Conservation (phyloP, 2,888 invertebrate genomes). For the Hypomecis atomaria region DNA sequence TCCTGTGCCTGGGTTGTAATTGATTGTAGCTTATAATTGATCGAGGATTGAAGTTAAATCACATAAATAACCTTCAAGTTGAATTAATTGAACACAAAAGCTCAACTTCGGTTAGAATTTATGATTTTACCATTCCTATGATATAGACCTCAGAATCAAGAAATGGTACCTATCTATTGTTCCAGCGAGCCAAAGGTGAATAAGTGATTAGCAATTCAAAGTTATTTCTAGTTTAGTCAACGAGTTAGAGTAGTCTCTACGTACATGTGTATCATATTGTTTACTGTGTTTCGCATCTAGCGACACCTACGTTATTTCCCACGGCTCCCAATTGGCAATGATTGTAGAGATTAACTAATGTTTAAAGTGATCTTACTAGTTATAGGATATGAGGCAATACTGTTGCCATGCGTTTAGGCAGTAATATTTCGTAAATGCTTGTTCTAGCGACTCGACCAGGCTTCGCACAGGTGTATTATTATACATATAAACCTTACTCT, state of each 20-base stretch:
- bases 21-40: too few species aligned
- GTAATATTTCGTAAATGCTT: too few species aligned
- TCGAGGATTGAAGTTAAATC: too few species aligned
- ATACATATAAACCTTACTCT: too few species aligned
- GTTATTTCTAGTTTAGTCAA: slow-evolving; percentile 34
- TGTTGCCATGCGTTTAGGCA: too few species aligned
- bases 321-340: slow-evolving; percentile 6
- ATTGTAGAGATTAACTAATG: background rate
- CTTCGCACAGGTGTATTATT: too few species aligned
- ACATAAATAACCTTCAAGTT: too few species aligned
- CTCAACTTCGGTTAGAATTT: background rate
- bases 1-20: too few species aligned
- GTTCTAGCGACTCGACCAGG: too few species aligned
- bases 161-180: slow-evolving; percentile 52
- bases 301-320: slow-evolving; percentile 18
- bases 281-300: slow-evolving; percentile 2
- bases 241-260: slow-evolving; percentile 18
- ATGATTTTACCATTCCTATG: slow-evolving; percentile 29
- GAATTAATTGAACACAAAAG: background rate
- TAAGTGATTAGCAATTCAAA: slow-evolving; percentile 47
- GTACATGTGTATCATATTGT: slow-evolving; percentile 7
- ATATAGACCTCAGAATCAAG: slow-evolving; percentile 46
- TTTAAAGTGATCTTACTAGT: background rate
- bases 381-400: background rate
- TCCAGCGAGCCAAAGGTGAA: slow-evolving; percentile 47